A percentile compares a stretch with the other conserved stretches of the same genome.
These are phyloP conservation scores for Cataglyphis albicans DNA, from an alignment of 2,888 invertebrate species.

Conservation along the genomic window DNA sequence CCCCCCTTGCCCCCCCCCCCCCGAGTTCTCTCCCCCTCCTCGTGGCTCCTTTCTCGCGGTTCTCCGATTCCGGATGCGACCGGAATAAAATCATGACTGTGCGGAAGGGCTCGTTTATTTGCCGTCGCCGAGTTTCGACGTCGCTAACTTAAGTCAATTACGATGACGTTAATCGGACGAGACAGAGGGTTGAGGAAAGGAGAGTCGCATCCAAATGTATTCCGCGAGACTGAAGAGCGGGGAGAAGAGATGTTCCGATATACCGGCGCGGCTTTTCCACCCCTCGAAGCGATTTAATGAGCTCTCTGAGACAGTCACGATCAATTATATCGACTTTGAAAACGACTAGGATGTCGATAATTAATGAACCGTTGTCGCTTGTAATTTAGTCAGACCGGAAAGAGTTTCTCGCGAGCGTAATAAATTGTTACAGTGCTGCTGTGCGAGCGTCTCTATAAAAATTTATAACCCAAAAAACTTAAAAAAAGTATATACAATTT, in stretches of 20 bases:
- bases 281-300: slow-evolving; percentile 36
- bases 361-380: slow-evolving; percentile 48
- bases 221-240: neutral
- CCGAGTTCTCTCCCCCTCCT: neutral
- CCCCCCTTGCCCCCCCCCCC: neutral
- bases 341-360: slow-evolving; percentile 37
- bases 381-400: slow-evolving; percentile 35
- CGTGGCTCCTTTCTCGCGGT: slow-evolving; percentile 23
- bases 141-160: slow-evolving; percentile 33
- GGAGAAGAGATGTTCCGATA: slow-evolving; percentile 7
- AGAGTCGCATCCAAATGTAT: neutral
- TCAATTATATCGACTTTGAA: slow-evolving; percentile 49
- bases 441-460: slow-evolving; percentile 13
- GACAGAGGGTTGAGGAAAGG: neutral
- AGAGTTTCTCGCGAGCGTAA: slow-evolving; percentile 18
- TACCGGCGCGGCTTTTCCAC: neutral
- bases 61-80: slow-evolving; percentile 17
- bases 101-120: slow-evolving; percentile 51
- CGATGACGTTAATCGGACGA: slow-evolving; percentile 49
- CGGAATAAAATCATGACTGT: slow-evolving; percentile 38
- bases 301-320: slow-evolving; percentile 33
- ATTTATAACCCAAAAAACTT: neutral
- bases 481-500: slow-evolving; percentile 1
- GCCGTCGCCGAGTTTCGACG: slow-evolving; percentile 37
- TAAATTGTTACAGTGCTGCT: slow-evolving; percentile 26